Conservation (phyloP, 2,113 vertebrate genomes). For the Struthidea cinerea region DNA sequence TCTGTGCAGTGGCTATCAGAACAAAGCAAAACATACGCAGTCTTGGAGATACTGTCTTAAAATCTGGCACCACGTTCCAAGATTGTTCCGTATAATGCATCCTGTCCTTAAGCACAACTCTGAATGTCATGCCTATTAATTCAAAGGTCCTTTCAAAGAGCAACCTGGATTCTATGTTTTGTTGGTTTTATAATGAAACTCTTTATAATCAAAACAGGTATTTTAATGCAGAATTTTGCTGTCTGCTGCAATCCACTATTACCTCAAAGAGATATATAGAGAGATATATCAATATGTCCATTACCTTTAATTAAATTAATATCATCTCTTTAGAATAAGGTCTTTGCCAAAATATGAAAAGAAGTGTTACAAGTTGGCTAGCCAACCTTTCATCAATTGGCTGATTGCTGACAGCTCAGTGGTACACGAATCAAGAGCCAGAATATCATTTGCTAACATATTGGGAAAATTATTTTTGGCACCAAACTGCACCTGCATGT, state of each 20-base stretch:
- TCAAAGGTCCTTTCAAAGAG: not conserved
- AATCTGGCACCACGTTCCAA: not conserved
- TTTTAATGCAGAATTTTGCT: not conserved
- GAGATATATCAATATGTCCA: constrained; percentile 48
- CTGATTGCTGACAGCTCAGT: constrained; percentile 51
- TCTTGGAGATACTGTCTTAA: not conserved
- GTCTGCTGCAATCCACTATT: not conserved
- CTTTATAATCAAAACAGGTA: not conserved
- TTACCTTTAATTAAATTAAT: constrained; percentile 68
- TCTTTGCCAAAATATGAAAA: constrained; percentile 49
- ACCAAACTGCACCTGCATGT: not conserved
- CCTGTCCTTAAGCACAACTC: not conserved
- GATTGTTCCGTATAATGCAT: not conserved
- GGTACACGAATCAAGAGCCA: constrained; percentile 26
- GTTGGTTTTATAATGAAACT: not conserved
- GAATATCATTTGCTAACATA: constrained; percentile 35
- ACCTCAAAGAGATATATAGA: not conserved
- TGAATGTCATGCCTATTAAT: not conserved
- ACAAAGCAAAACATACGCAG: not conserved
- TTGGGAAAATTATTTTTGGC: constrained; percentile 25
- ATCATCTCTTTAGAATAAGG: constrained; percentile 32
- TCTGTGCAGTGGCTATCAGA: not conserved
- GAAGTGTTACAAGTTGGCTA: not conserved
- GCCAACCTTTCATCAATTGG: constrained; percentile 43
- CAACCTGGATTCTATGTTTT: not conserved